These are phyloP conservation scores for Synodontis membranacea DNA, from an alignment of 2,113 vertebrate species.

Conservation along the genomic window DNA sequence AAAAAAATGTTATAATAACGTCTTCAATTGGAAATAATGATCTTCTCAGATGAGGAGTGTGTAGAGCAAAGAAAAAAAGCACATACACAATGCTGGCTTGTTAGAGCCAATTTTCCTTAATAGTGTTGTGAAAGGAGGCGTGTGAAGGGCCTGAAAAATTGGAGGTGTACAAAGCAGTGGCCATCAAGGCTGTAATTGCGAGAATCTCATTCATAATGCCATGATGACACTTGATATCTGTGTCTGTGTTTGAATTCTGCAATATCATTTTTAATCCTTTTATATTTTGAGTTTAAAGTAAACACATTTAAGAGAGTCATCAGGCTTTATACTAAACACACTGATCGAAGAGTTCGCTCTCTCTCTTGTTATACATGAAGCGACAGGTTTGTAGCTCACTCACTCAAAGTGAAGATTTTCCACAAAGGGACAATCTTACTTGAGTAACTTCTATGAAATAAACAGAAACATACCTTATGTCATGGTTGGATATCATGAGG, in stretches of 20 bases:
- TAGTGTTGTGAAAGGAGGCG: conserved; percentile 51
- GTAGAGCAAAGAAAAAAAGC: conserved; percentile 38
- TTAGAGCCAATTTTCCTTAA: conserved; percentile 57
- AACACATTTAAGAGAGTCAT: conserved; percentile 43
- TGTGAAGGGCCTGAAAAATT: conserved; percentile 12
- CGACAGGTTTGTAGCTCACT: neutral
- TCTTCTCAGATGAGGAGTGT: conserved; percentile 46
- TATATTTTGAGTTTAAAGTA: conserved; percentile 37
- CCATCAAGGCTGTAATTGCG: conserved; percentile 36
- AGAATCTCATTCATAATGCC: conserved; percentile 49
- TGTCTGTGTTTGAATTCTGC: conserved; percentile 11
- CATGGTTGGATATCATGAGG: neutral
- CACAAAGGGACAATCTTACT: neutral
- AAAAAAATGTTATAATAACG: conserved; percentile 53
- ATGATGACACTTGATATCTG: conserved; percentile 41
- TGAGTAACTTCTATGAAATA: neutral
- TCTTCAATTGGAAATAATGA: conserved; percentile 54
- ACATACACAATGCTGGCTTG: conserved; percentile 49
- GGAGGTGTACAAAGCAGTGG: conserved; percentile 29
- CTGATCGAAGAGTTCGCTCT: neutral
- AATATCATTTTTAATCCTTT: conserved; percentile 44
- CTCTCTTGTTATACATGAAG: neutral
- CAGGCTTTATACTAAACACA: conserved; percentile 35
- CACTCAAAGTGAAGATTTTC: neutral
- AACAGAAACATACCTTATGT: neutral